Percentiles rank a stretch among this genome's conserved stretches.
phyloP scores from a whole-genome alignment of 2,797 vertebrate genomes.

The Spheniscus humboldti region DNA sequence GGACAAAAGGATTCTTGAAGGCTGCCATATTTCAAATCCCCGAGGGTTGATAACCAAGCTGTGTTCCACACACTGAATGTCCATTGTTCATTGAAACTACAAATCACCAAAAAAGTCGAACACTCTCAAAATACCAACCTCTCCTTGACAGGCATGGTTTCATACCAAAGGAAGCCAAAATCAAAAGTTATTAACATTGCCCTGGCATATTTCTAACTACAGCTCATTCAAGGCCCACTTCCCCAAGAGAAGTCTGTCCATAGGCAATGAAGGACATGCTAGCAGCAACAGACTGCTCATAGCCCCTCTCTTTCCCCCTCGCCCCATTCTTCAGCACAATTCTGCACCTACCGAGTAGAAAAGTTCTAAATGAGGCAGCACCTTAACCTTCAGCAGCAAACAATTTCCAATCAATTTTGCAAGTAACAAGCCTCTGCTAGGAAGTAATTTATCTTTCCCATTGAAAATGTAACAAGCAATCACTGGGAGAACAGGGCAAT shows the following conservation, averaged over 20 bases:
- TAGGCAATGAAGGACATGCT: not conserved
- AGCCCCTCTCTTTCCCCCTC: not conserved
- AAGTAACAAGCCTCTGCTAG: constrained; percentile 31
- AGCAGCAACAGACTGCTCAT: not conserved
- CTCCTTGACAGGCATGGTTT: not conserved
- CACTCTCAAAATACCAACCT: not conserved
- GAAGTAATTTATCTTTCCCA: constrained; percentile 47
- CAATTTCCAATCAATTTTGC: constrained; percentile 40
- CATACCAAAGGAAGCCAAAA: not conserved
- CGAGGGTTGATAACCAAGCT: not conserved
- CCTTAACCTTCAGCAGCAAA: constrained; percentile 27
- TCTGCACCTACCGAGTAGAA: not conserved
- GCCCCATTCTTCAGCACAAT: not conserved
- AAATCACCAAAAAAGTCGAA: not conserved
- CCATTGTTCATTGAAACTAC: not conserved
- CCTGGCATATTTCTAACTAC: not conserved
- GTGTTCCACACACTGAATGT: not conserved
- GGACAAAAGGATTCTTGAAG: not conserved
- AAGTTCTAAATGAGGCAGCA: constrained; percentile 17
- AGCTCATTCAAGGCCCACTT: not conserved
- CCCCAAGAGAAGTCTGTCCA: not conserved
- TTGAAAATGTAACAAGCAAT: constrained; percentile 36
- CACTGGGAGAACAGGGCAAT: constrained; percentile 16
- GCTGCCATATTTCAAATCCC: not conserved
- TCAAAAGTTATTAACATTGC: not conserved